These are phyloP conservation scores for Phalanger gymnotis DNA, from an alignment of 2,797 vertebrate species.

Conservation along the genomic window DNA sequence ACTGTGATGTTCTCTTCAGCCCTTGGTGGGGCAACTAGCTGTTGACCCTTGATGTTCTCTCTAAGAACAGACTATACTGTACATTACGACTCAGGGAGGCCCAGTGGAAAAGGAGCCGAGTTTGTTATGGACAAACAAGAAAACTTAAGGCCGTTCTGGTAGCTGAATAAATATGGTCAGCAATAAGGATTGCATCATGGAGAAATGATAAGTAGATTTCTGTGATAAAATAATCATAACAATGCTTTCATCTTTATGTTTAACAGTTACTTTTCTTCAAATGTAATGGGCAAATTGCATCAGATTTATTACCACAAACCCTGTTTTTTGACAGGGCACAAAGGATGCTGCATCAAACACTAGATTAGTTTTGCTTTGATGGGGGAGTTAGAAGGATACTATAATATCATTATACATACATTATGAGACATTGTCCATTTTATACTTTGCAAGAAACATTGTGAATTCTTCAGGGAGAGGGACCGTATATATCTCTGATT, in stretches of 20 bases:
- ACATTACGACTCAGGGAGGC: background rate
- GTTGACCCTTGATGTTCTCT: slow-evolving; percentile 5
- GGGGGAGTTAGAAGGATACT: slow-evolving; percentile 28
- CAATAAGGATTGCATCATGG: background rate
- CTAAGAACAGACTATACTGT: slow-evolving; percentile 13
- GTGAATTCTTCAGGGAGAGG: background rate
- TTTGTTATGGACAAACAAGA: slow-evolving; percentile 11
- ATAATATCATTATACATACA: background rate
- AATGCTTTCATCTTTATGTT: slow-evolving; percentile 24
- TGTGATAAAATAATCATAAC: slow-evolving; percentile 37
- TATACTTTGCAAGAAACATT: background rate
- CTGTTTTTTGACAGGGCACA: slow-evolving; percentile 17
- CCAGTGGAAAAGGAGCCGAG: background rate
- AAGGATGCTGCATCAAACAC: background rate
- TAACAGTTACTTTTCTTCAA: slow-evolving; percentile 59
- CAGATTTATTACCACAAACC: slow-evolving; percentile 41
- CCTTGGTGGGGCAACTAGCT: background rate
- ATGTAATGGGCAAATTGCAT: slow-evolving; percentile 35
- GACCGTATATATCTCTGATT: background rate
- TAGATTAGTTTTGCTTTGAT: slow-evolving; percentile 30
- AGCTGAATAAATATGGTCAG: slow-evolving; percentile 5
- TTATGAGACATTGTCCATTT: slow-evolving; percentile 10
- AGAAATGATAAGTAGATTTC: slow-evolving; percentile 27
- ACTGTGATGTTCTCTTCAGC: background rate
- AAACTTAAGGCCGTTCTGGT: background rate